Evolutionary conservation across 1,140 invertebrate genomes (phyloP).

Genomic region (Radopholus similis): DNA sequence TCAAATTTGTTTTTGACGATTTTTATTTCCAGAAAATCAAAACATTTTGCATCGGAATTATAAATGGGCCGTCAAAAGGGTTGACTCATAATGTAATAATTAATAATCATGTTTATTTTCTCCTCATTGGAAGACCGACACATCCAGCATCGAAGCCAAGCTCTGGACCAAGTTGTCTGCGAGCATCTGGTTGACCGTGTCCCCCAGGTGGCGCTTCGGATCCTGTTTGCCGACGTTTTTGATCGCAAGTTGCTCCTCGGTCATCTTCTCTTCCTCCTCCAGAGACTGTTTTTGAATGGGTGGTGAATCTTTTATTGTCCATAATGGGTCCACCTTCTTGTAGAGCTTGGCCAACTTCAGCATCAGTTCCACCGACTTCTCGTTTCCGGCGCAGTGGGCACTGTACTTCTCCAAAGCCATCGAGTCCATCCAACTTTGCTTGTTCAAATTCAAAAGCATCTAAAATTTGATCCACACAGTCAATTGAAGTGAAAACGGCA

Average conservation of each 20-base stretch:
- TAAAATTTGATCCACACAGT: conserved; percentile 60
- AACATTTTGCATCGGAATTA: too few relatives aligned
- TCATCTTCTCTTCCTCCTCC: conserved; percentile 99
- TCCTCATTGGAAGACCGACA: conserved; percentile 67
- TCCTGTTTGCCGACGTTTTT: conserved; percentile 99
- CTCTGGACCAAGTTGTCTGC: conserved; percentile 97
- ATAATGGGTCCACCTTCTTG: conserved; percentile 73
- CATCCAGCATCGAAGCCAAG: conserved; percentile 95
- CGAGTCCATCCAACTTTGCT: conserved; percentile 99
- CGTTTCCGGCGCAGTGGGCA: conserved; percentile 78
- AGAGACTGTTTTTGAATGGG: conserved; percentile 66
- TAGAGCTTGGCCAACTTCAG: conserved; percentile 95
- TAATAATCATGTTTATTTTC: too few relatives aligned
- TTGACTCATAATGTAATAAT: too few relatives aligned
- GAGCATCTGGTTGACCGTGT: conserved; percentile 95
- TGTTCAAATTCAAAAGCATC: conserved; percentile 97
- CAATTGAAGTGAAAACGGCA: not conserved
- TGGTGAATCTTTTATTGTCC: not conserved
- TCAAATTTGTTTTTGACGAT: too few relatives aligned
- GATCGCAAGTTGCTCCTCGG: conserved; percentile 96
- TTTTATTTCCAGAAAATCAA: too few relatives aligned
- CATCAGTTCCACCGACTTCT: conserved; percentile 91
- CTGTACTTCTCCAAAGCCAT: conserved; percentile 88
- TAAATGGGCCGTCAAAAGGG: too few relatives aligned
- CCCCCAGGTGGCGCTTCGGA: conserved; percentile 98